Percentiles rank a stretch among this genome's conserved stretches.
Evolutionary conservation across 2,113 vertebrate species (phyloP).

Genomic region (Motacilla tschutschensis): DNA sequence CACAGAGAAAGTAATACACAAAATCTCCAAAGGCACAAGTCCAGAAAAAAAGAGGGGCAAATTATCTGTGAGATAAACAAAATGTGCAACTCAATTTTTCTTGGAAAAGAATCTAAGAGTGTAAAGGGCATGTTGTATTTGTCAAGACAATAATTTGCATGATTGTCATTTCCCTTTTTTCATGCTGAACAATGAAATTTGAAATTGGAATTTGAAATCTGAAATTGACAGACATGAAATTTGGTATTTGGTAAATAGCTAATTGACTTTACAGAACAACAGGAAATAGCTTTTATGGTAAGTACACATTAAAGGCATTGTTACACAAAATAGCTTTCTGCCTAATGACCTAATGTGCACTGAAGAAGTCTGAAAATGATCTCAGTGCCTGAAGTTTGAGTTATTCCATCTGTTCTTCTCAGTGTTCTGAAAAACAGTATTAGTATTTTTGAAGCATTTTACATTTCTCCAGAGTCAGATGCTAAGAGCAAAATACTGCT

Average conservation of each 20-base stretch:
- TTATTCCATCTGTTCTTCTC: not conserved
- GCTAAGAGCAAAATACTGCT: not conserved
- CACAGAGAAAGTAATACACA: not conserved
- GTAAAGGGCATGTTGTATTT: not conserved
- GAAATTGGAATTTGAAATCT: no score
- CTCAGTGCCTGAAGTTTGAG: slow-evolving; percentile 20
- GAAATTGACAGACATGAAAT: not conserved
- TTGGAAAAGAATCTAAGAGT: not conserved
- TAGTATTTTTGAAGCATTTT: not conserved
- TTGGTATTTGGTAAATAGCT: slow-evolving; percentile 45
- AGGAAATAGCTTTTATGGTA: slow-evolving; percentile 62
- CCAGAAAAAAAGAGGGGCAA: not conserved
- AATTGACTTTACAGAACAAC: slow-evolving; percentile 54
- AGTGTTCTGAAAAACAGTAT: not conserved
- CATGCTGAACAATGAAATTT: not conserved
- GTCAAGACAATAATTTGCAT: not conserved
- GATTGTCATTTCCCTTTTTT: not conserved
- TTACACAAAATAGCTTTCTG: slow-evolving; percentile 50
- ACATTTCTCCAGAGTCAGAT: not conserved
- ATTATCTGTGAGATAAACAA: not conserved
- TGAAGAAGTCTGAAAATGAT: slow-evolving; percentile 21
- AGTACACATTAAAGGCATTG: slow-evolving; percentile 38
- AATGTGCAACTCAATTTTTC: not conserved
- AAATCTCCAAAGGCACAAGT: not conserved
- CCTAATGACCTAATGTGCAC: slow-evolving; percentile 41